These are phyloP conservation scores for Neopelma chrysocephalum DNA, from an alignment of 2,797 vertebrate species.

Conservation along the genomic window DNA sequence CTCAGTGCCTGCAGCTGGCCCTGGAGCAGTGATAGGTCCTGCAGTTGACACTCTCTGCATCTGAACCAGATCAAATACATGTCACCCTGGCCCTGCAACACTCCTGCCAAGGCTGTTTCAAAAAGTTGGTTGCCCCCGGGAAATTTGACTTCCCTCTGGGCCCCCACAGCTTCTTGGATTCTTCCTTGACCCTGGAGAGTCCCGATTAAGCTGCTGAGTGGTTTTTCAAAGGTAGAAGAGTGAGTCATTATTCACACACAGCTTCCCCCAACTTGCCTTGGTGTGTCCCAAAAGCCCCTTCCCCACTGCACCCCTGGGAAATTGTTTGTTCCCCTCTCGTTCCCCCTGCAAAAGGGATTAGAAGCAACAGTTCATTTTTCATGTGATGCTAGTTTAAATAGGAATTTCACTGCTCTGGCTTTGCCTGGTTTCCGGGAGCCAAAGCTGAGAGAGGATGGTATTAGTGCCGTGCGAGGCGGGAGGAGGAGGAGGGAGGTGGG, in stretches of 20 bases:
- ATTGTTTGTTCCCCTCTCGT: background rate
- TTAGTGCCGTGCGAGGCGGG: background rate
- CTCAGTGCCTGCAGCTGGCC: background rate
- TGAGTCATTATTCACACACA: background rate
- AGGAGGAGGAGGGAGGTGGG: constrained; percentile 59
- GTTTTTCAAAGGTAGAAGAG: background rate
- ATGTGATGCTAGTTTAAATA: constrained; percentile 55
- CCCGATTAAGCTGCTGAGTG: background rate
- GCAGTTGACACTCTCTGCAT: background rate
- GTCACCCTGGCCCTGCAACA: accelerated
- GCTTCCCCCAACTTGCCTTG: background rate
- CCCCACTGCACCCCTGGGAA: background rate
- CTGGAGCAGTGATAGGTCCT: background rate
- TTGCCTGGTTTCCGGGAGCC: constrained; percentile 23
- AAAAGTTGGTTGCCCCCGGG: background rate
- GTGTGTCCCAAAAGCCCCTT: background rate
- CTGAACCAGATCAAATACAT: accelerated
- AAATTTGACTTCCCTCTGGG: background rate
- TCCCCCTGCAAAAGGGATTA: constrained; percentile 23
- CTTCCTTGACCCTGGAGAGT: background rate
- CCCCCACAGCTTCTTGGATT: background rate
- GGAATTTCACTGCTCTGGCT: constrained; percentile 37
- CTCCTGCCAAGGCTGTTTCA: background rate
- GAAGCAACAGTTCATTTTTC: constrained; percentile 61
- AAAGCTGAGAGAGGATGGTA: constrained; percentile 8